Evolutionary conservation across 1,140 invertebrate genomes (phyloP), one percentile per base, ranked within the genome.

Genomic region (Spodoptera frugiperda): DNA sequence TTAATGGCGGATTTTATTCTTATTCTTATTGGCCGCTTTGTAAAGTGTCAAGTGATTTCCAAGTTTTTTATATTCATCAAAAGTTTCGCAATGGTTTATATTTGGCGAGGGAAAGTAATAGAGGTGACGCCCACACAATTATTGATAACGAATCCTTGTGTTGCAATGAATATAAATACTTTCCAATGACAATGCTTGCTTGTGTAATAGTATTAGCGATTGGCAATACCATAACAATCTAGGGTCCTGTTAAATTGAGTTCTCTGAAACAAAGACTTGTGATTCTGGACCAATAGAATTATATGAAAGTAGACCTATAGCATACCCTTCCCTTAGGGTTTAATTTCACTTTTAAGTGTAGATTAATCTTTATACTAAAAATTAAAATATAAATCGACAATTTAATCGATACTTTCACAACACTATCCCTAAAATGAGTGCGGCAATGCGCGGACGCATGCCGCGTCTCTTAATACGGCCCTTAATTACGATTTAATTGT

Each of bases 401-500:
- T 17, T 48, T 57, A 0, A 49, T 67, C 63, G 63, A 67, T 48
- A 49, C 44, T 67, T 75, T 76, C 75, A 53, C 86, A 84, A 81
- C 87, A 65, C 85, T 90, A 87, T 51, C 53, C 46, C 74, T 82
- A 82, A 91, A 90, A 88, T 83, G 84, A 87, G 82, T 83, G 79
- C 81, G 59, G 85, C 83, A 90, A 84, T 87, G 85, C 85, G 82
- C 81, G 72, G 67, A 73, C 88, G 86, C 89, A 92, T 91, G 84
- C 89, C 84, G 73, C 74, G 87, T 82, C 84, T 86, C 86, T 88
- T 89, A 91, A 92, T 93, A 88, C 86, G 88, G 86, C 54, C 84
- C 83, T 89, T 92, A 93, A 93, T 93, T 92, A 90, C 91, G 87
- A 86, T 91, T 93, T 93, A 93, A 91, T 92, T 92, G 87, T 91